Evolutionary conservation across 2,797 vertebrate genomes (phyloP), one percentile per base, ranked within the genome.

Genomic region (Hyperoplus lanceolatus): DNA sequence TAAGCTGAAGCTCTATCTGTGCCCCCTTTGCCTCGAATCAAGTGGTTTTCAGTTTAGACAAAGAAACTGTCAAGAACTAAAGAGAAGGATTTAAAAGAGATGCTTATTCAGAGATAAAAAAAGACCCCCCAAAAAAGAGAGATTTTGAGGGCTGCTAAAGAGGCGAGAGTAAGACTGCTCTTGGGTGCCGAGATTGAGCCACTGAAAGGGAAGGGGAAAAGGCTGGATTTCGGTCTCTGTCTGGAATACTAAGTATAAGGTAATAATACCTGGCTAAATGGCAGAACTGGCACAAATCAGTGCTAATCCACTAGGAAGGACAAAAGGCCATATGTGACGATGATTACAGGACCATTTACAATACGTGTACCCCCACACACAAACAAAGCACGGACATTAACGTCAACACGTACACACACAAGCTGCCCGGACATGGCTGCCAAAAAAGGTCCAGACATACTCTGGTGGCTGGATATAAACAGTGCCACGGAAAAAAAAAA

Each of bases 231-330:
- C 67, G 38, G 75, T 75, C 57, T 87, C 85, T 86, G 83, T 85
- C 63, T 77, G 65, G 91, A 92, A 94, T 94, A 90, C 86, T 87
- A 92, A 92, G 77, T 82, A 79, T 76, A 66, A 80, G 72, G 83
- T 88, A 84, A 90, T 92, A 87, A 89, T 82, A 90, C 89, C 88
- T 86, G 83, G 62, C 84, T 92, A 92, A 92, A 94, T 86, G 84
- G 90, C 79, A 84, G 80, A 79, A 80, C 87, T 85, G 85, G 82
- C 82, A 89, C 88, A 93, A 93, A 94, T 94, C 93, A 94, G 84
- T n/a, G 15, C 75, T 86, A 91, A 93, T 91, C 86, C 82, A 86
- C 79, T 77, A 59, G 59, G 78, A 81, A 83, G 69, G 82, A 91
- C 85, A 91, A 86, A 92, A 86, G 83, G 82, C 84, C 88, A 87